phyloP scores from a whole-genome alignment of 1,140 invertebrate genomes.

The Agrilus planipennis region DNA sequence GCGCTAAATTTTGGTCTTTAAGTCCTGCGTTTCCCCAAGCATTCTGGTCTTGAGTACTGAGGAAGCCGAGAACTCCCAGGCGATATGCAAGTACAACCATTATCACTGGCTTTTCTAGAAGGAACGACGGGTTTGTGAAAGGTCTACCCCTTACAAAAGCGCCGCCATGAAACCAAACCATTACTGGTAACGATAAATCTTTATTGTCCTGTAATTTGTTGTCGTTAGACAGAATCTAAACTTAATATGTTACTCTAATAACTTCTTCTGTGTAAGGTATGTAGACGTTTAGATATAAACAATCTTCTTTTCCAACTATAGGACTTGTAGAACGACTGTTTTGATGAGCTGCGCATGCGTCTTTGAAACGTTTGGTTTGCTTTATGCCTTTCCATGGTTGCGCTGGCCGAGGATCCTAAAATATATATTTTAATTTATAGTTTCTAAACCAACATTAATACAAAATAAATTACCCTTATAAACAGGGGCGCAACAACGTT shows the following conservation, averaged over 20 bases:
- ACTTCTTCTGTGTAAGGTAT: too few relatives aligned
- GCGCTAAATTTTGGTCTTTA: constrained; percentile 37
- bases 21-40: constrained; percentile 37
- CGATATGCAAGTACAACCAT: constrained; percentile 45
- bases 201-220: too few relatives aligned
- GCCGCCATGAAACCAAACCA: constrained; percentile 31
- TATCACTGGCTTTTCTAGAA: constrained; percentile 39
- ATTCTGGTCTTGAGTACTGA: constrained; percentile 33
- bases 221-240: too few relatives aligned
- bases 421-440: too few relatives aligned
- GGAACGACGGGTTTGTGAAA: constrained; percentile 29
- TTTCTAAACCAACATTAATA: too few relatives aligned
- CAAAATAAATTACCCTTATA: too few relatives aligned
- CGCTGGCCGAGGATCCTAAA: too few relatives aligned
- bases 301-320: constrained; percentile 14
- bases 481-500: too few relatives aligned
- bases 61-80: constrained; percentile 34
- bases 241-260: too few relatives aligned
- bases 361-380: too few relatives aligned
- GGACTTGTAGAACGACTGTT: neutral
- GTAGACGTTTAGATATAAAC: constrained; percentile 18
- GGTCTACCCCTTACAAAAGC: constrained; percentile 19
- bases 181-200: constrained; percentile 17
- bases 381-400: too few relatives aligned
- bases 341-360: too few relatives aligned